Conservation (phyloP, 2,797 vertebrate species). For the Macropus fuliginosus region DNA sequence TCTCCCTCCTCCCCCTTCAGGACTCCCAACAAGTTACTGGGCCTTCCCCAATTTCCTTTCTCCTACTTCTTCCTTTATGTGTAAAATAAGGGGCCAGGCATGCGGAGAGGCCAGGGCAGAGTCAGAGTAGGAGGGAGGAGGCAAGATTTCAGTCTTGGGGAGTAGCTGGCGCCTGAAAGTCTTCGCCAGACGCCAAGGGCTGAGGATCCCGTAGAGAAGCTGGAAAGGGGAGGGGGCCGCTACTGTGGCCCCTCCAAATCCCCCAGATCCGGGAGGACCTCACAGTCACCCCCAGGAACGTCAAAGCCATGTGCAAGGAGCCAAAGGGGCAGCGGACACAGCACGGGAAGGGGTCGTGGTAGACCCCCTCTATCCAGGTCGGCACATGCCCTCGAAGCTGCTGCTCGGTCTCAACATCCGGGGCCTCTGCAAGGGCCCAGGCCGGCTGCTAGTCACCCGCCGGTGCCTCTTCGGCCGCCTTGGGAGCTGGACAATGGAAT, state of each 20-base stretch:
- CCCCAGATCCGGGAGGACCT: slow-evolving; percentile 90
- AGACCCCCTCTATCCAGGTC: slow-evolving; percentile 90
- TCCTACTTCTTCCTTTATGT: too few relatives aligned
- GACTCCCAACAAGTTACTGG: background rate
- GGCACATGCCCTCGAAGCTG: slow-evolving; percentile 85
- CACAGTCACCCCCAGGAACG: slow-evolving; percentile 89
- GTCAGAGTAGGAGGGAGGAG: background rate
- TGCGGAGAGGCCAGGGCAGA: background rate
- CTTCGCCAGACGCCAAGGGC: background rate
- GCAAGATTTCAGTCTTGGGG: background rate
- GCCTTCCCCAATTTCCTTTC: background rate
- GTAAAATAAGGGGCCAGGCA: background rate
- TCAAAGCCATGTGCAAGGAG: slow-evolving; percentile 91
- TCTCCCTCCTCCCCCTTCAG: background rate
- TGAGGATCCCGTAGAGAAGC: too few relatives aligned
- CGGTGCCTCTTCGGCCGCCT: slow-evolving; percentile 75
- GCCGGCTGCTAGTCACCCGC: slow-evolving; percentile 83
- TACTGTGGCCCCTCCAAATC: background rate
- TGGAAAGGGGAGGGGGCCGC: background rate
- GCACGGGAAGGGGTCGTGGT: slow-evolving; percentile 91
- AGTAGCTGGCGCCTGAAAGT: background rate
- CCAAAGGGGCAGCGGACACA: slow-evolving; percentile 88
- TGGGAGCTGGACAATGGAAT: slow-evolving; percentile 87
- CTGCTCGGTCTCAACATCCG: slow-evolving; percentile 84
- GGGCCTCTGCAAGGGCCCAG: slow-evolving; percentile 83